Evolutionary conservation across 2,888 invertebrate genomes (phyloP).

Genomic region (Stictocephala bisonia): DNA sequence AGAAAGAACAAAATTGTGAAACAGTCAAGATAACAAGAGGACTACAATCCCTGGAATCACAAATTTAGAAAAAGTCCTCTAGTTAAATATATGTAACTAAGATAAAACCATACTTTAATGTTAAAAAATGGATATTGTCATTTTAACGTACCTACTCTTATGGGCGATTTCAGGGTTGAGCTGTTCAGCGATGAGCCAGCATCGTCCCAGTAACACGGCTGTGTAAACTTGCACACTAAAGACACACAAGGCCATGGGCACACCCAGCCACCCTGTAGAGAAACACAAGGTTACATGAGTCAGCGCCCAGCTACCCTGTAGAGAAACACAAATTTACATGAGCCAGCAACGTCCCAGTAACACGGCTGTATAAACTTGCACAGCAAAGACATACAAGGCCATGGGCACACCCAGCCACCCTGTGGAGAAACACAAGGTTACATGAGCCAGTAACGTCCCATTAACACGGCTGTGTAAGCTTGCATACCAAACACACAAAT

Average conservation of each 20-base stretch:
- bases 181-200: conserved; percentile 83
- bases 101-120: too few species aligned
- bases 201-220: conserved; percentile 80
- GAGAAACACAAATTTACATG: conserved; percentile 63
- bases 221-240: conserved; percentile 83
- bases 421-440: conserved; percentile 60
- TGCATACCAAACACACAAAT: too few species aligned
- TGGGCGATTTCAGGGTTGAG: conserved; percentile 74
- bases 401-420: conserved; percentile 78
- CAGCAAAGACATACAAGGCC: conserved; percentile 73
- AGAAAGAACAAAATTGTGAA: too few species aligned
- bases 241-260: conserved; percentile 75
- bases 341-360: conserved; percentile 85
- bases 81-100: too few species aligned
- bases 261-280: conserved; percentile 74
- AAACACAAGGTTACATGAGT: background rate
- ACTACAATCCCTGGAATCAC: too few species aligned
- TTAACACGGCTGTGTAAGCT: too few species aligned
- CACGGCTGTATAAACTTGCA: conserved; percentile 85
- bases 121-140: background rate
- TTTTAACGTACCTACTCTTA: conserved; percentile 68
- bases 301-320: conserved; percentile 74
- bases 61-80: too few species aligned
- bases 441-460: too few species aligned
- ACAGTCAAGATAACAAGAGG: too few species aligned